A percentile compares a stretch with the other conserved stretches of the same genome.
Evolutionary conservation across 2,888 invertebrate species (phyloP).

Genomic region (Machimus atricapillus): DNA sequence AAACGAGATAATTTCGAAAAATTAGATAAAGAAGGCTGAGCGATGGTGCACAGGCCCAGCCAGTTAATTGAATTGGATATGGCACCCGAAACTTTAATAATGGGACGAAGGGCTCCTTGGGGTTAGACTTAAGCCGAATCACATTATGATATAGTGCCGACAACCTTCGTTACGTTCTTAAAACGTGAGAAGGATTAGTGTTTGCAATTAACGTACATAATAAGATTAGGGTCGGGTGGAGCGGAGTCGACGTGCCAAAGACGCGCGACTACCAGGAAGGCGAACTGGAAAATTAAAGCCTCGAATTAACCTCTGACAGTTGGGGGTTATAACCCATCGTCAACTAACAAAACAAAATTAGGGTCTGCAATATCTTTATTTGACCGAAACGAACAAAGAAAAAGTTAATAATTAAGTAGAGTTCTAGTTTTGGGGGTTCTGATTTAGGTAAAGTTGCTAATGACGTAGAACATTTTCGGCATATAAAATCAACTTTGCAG

Average conservation of each 20-base stretch:
- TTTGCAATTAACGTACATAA: constrained; percentile 23
- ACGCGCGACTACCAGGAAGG: not conserved
- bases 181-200: constrained; percentile 36
- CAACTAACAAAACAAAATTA: not conserved
- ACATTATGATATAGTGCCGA: constrained; percentile 19
- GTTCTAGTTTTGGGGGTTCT: not conserved
- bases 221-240: constrained; percentile 5
- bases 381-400: not conserved
- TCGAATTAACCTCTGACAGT: not conserved
- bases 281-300: not conserved
- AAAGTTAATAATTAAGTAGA: not conserved
- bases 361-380: not conserved
- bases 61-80: constrained; percentile 30
- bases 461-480: not conserved
- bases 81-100: constrained; percentile 24
- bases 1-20: constrained; percentile 29
- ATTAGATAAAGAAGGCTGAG: constrained; percentile 24
- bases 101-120: constrained; percentile 18
- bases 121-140: constrained; percentile 20
- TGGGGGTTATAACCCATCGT: not conserved
- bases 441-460: not conserved
- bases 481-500: not conserved
- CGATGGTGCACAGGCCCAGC: not conserved
- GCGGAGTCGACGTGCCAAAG: not conserved
- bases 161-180: constrained; percentile 22